Evolutionary conservation across 2,113 vertebrate genomes (phyloP), one percentile per base, ranked within the genome.

Genomic region (Struthidea cinerea): DNA sequence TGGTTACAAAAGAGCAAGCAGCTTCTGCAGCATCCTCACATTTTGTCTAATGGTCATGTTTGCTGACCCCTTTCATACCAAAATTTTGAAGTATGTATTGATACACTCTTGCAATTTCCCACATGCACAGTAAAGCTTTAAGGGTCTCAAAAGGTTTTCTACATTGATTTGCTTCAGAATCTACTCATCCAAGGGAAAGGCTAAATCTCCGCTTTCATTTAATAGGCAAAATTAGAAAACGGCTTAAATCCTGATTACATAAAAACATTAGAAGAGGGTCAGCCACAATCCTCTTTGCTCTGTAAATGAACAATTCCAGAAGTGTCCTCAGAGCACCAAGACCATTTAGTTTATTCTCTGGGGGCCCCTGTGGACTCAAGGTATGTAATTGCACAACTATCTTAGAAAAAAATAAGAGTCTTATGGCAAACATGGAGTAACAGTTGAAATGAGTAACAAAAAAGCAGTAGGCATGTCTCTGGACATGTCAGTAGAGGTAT

Each of bases 141-240:
- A 63, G 47, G 7, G 37, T 74, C 55, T 93, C 55, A 78, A 6
- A 87, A 92, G 27, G 13, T 53, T 77, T 83, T 82, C 41, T 46
- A 44, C 5, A 49, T 11, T 57, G 67, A 77, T 80, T 76, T 90
- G 23, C 71, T 90, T 76, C 14, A 7, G 53, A 88, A 86, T 73
- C 81, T 16, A 26, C n/a, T 76, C 12, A 50, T 79, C 57, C 56
- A 71, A 79, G 17, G 9, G 16, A 75, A 87, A 89, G 28, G n/a
- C 33, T 79, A 92, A 91, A 93, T 61, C 88, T 84, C 52, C 10
- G 13, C 37, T 87, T 92, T 50, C 32, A 68, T 91, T 87, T 91
- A 95, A 93, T 53, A 94, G 61, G 53, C 41, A 94, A 87, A 95
- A 87, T 60, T 53, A 85, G 78, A 87, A 73, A 85, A 79, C 53